phyloP scores from a whole-genome alignment of 2,797 vertebrate genomes.

The Kryptopterus vitreolus region DNA sequence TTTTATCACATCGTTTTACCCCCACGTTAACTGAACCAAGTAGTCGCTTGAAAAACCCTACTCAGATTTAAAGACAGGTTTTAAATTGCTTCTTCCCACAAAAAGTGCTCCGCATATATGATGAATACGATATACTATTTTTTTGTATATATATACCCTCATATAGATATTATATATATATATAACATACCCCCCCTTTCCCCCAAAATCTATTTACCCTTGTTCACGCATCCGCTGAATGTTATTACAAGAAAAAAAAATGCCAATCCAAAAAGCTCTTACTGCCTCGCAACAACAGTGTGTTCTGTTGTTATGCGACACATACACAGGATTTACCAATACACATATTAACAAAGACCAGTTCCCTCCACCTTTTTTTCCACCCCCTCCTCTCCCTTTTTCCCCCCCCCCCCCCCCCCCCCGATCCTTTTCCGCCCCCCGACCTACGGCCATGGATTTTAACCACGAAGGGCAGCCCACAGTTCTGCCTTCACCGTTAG shows the following conservation, averaged over 20 bases:
- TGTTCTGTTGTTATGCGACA: conserved; percentile 62
- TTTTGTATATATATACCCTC: conserved; percentile 10
- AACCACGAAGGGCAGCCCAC: too few species aligned
- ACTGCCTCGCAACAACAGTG: conserved; percentile 67
- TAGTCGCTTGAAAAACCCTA: conserved; percentile 56
- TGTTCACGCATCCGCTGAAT: too few species aligned
- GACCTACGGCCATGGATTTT: conserved; percentile 59
- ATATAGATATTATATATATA: conserved; percentile 14
- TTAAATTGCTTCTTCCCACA: conserved; percentile 68
- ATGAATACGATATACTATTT: too few species aligned
- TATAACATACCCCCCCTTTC: conserved; percentile 28
- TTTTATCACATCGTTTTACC: conserved; percentile 70
- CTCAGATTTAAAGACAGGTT: conserved; percentile 65
- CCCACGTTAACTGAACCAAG: conserved; percentile 46
- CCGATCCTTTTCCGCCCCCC: too few species aligned
- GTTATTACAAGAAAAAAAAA: conserved; percentile 66
- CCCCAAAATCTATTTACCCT: too few species aligned
- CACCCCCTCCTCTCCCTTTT: too few species aligned
- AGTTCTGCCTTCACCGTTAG: too few species aligned
- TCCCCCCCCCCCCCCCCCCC: too few species aligned
- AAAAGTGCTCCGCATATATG: too few species aligned
- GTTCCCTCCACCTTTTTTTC: too few species aligned
- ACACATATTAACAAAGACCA: conserved; percentile 71
- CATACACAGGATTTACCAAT: too few species aligned
- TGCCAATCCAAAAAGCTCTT: conserved; percentile 84